phyloP scores from a whole-genome alignment of 2,888 invertebrate genomes.

The Anoplius nigerrimus region DNA sequence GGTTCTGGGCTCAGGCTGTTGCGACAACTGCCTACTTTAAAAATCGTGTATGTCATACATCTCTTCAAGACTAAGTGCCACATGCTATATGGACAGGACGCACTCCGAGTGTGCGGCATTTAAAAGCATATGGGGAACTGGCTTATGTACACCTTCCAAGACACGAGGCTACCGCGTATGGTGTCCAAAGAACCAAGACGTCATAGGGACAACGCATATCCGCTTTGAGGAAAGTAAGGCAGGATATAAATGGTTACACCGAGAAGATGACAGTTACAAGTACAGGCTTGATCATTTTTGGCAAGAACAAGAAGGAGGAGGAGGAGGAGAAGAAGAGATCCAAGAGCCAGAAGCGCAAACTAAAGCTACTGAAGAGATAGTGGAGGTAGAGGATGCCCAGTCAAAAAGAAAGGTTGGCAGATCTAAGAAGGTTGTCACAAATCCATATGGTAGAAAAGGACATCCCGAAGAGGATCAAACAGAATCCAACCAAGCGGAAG shows the following conservation, averaged over 20 bases:
- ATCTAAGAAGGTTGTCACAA: neutral
- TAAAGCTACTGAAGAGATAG: neutral
- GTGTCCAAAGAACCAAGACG: neutral
- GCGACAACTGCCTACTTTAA: no score
- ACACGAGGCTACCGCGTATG: neutral
- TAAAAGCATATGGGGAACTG: no score
- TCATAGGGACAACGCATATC: neutral
- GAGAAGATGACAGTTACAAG: no score
- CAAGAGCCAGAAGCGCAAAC: neutral
- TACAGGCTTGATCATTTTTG: no score
- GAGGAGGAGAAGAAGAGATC: neutral
- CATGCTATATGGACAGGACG: no score
- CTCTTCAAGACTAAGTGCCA: no score
- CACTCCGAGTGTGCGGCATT: no score
- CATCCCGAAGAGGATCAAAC: conserved; percentile 16
- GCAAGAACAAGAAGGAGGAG: neutral
- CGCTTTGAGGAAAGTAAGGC: neutral
- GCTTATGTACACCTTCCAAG: no score
- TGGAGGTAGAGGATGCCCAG: neutral
- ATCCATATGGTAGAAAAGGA: conserved; percentile 11
- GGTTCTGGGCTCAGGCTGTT: no score
- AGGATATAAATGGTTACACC: neutral
- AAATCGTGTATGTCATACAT: no score
- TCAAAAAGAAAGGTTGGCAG: conserved; percentile 4
- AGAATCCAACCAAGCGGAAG: conserved; percentile 13